Conservation (phyloP, 1,140 invertebrate species). For the Euschistus heros region DNA sequence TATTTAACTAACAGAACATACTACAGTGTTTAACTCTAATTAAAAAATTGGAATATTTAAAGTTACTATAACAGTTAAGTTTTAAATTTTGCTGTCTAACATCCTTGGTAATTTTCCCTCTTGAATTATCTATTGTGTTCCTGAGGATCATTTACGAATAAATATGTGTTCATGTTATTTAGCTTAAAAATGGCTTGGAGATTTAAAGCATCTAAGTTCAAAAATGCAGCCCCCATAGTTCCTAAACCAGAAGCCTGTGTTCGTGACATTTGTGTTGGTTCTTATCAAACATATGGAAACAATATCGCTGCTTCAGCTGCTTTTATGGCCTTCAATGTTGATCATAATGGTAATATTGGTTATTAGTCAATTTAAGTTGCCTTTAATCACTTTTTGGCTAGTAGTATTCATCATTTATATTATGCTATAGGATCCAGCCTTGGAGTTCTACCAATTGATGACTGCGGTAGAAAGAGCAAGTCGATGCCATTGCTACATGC, state of each 20-base stretch:
- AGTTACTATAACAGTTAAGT: too few relatives aligned
- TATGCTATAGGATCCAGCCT: constrained; percentile 57
- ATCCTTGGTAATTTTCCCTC: too few relatives aligned
- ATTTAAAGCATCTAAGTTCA: constrained; percentile 94
- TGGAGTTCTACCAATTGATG: constrained; percentile 72
- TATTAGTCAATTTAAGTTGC: neutral
- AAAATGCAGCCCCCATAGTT: constrained; percentile 88
- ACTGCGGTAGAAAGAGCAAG: constrained; percentile 75
- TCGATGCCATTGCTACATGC: constrained; percentile 72
- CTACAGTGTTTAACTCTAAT: too few relatives aligned
- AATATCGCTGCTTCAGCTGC: constrained; percentile 84
- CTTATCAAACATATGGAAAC: constrained; percentile 85
- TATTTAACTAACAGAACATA: too few relatives aligned
- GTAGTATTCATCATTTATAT: too few relatives aligned
- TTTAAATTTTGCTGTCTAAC: too few relatives aligned
- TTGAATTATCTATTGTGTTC: too few relatives aligned
- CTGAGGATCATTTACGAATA: too few relatives aligned
- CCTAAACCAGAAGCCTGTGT: constrained; percentile 85
- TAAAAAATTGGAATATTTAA: too few relatives aligned
- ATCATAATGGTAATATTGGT: constrained; percentile 50
- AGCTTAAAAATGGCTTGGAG: constrained; percentile 69
- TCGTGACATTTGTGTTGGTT: constrained; percentile 76
- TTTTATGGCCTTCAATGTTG: constrained; percentile 89
- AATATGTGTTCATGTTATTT: neutral
- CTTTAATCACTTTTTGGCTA: neutral